Conservation (phyloP, 2,888 invertebrate species). For the Aphelenchoides bicaudatus region DNA sequence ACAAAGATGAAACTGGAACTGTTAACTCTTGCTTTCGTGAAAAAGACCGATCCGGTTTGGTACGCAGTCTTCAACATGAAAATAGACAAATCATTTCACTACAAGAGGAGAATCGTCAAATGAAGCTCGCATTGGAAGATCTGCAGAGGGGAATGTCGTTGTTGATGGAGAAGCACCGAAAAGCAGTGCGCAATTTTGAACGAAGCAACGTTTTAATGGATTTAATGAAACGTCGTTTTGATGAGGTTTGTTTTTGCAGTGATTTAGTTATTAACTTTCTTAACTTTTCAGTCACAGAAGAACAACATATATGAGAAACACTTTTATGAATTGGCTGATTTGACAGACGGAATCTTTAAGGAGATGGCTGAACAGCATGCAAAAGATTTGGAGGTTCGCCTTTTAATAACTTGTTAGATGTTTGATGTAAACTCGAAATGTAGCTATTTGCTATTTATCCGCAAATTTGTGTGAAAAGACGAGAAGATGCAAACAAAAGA, state of each 20-base stretch:
- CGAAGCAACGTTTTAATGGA: constrained; percentile 20
- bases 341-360: constrained; percentile 1
- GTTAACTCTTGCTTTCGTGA: constrained; percentile 25
- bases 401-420: too few relatives aligned
- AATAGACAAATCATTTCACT: constrained; percentile 24
- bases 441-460: too few relatives aligned
- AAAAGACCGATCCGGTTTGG: constrained; percentile 23
- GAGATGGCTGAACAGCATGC: constrained; percentile 11
- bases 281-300: constrained; percentile 11
- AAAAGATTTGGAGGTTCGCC: constrained; percentile 16
- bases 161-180: constrained; percentile 22
- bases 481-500: background rate
- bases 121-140: constrained; percentile 20
- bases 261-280: constrained; percentile 6
- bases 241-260: constrained; percentile 14
- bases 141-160: constrained; percentile 22
- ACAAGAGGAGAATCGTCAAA: constrained; percentile 29
- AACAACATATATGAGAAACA: constrained; percentile 13
- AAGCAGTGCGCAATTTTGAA: constrained; percentile 14
- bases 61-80: constrained; percentile 24
- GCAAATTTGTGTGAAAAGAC: background rate
- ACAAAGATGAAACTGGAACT: constrained; percentile 20
- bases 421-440: too few relatives aligned
- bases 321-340: constrained; percentile 15
- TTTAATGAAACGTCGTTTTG: background rate